These are phyloP conservation scores for Dasyornis broadbenti DNA, from an alignment of 2,113 vertebrate species.

Conservation along the genomic window DNA sequence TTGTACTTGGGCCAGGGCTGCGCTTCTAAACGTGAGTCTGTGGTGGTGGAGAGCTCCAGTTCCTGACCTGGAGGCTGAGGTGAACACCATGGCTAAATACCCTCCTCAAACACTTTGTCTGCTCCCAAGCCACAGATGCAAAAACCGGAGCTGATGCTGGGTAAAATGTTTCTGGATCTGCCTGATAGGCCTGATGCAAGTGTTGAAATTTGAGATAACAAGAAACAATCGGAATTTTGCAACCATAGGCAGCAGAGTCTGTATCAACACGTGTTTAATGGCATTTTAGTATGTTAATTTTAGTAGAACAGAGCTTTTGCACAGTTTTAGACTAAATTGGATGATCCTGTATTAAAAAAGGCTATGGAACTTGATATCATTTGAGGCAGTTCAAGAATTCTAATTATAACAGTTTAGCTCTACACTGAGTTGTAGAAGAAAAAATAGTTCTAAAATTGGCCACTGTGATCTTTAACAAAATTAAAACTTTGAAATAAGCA, in stretches of 20 bases:
- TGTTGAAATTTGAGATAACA: background rate
- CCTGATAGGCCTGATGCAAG: background rate
- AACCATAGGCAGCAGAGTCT: background rate
- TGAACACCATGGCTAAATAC: accelerated
- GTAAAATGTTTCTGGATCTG: background rate
- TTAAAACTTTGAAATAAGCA: background rate
- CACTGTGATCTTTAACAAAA: background rate
- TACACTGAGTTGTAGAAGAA: background rate
- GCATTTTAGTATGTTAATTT: background rate
- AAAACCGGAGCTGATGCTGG: background rate
- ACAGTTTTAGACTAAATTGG: background rate
- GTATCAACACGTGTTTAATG: background rate
- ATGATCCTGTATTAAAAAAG: background rate
- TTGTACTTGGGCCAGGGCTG: background rate
- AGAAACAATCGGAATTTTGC: background rate
- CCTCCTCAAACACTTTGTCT: background rate
- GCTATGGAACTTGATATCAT: background rate
- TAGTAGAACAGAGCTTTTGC: background rate
- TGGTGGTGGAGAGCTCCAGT: background rate
- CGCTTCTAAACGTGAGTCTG: accelerated
- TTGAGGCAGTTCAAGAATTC: background rate
- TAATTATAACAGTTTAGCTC: background rate
- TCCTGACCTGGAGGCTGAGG: background rate
- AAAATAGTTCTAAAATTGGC: background rate
- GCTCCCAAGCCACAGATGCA: background rate